Evolutionary conservation across 2,888 invertebrate genomes (phyloP).

Genomic region (Drosophila multiciliata): DNA sequence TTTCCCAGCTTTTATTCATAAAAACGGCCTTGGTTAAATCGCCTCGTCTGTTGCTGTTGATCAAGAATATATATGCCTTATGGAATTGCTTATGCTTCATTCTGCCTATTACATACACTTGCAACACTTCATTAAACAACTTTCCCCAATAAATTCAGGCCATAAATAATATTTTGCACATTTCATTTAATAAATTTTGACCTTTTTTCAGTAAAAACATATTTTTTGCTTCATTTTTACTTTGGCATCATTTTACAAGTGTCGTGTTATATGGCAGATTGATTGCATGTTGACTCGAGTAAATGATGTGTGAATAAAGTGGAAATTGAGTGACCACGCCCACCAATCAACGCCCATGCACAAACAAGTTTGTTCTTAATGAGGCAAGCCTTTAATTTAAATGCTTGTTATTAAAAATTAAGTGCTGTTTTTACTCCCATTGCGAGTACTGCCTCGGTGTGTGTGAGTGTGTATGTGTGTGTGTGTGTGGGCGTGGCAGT

Average conservation of each 20-base stretch:
- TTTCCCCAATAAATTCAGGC: background rate
- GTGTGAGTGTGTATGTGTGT: background rate
- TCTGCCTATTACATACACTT: background rate
- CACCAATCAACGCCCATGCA: slow-evolving; percentile 6
- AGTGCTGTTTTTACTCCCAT: slow-evolving; percentile 42
- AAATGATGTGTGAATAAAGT: slow-evolving; percentile 50
- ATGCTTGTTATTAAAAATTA: slow-evolving; percentile 76
- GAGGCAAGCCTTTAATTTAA: slow-evolving; percentile 50
- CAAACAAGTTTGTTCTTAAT: slow-evolving; percentile 45
- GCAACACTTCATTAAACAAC: background rate
- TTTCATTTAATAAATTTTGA: background rate
- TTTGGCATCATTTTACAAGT: slow-evolving; percentile 31
- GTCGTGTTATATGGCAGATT: slow-evolving; percentile 46
- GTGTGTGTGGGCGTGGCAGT: slow-evolving; percentile 23
- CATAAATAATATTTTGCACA: background rate
- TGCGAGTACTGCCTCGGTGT: background rate
- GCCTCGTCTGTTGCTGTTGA: background rate
- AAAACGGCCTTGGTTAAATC: background rate
- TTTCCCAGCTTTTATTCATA: background rate
- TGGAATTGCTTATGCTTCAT: background rate
- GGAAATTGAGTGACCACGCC: slow-evolving; percentile 33
- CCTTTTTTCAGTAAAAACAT: background rate
- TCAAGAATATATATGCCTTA: background rate
- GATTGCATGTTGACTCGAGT: slow-evolving; percentile 61
- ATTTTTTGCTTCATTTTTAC: background rate